A percentile compares a stretch with the other conserved stretches of the same genome.
phyloP scores from a whole-genome alignment of 2,888 invertebrate genomes.

The Ennomos fuscantarius region DNA sequence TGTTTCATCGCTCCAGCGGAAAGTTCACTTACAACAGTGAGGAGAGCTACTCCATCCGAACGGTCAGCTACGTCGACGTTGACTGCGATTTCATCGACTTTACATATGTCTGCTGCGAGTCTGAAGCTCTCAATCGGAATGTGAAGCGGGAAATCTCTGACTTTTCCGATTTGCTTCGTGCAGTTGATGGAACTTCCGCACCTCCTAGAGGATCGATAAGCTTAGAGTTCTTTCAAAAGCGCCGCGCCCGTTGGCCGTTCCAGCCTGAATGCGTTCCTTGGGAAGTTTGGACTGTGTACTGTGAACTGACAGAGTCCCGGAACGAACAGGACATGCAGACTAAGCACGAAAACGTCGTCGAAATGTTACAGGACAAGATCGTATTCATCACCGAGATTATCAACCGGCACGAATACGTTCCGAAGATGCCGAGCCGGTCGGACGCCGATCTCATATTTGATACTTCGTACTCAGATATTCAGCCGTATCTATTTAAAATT shows the following conservation, averaged over 20 bases:
- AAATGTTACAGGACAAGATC: slow-evolving; percentile 95
- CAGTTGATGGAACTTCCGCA: slow-evolving; percentile 85
- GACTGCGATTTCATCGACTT: slow-evolving; percentile 99
- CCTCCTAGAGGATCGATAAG: slow-evolving; percentile 94
- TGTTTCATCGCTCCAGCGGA: slow-evolving; percentile 95
- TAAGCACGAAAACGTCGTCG: slow-evolving; percentile 94
- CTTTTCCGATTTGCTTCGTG: slow-evolving; percentile 91
- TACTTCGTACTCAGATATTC: slow-evolving; percentile 95
- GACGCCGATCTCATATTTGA: slow-evolving; percentile 98
- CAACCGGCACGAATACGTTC: slow-evolving; percentile 98
- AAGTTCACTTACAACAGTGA: slow-evolving; percentile 98
- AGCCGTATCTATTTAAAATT: slow-evolving; percentile 98
- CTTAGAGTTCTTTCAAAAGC: slow-evolving; percentile 97
- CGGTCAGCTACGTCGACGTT: slow-evolving; percentile 97
- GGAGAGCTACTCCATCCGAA: slow-evolving; percentile 97
- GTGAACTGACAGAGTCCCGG: slow-evolving; percentile 94
- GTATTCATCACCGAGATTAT: slow-evolving; percentile 97
- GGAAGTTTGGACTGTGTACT: slow-evolving; percentile 99
- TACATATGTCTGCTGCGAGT: slow-evolving; percentile 98
- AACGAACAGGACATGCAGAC: slow-evolving; percentile 95
- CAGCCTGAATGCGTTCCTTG: slow-evolving; percentile 97
- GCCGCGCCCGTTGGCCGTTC: slow-evolving; percentile 95
- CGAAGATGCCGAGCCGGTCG: slow-evolving; percentile 96
- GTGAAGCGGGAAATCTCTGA: slow-evolving; percentile 90
- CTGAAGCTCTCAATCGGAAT: slow-evolving; percentile 89